Base-by-base conservation (phyloP, 2,888 invertebrate species). In the Amphipoea lucens region DNA sequence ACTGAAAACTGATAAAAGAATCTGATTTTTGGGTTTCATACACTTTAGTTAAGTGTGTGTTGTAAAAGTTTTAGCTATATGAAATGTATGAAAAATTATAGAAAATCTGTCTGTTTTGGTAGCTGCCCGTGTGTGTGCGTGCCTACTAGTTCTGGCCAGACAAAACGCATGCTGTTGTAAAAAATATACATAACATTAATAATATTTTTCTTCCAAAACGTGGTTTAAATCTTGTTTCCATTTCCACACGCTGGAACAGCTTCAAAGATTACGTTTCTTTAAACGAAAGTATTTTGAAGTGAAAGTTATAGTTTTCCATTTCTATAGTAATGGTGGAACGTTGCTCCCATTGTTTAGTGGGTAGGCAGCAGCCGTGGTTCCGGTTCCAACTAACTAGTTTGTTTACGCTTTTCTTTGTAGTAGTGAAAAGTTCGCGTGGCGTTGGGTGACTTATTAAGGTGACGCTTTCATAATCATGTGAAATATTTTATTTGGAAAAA, bases 231-330 rank as follows among this genome's bases (percentile, higher is more conserved):
- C 75, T 62, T 12, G n/a, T 62, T 67, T 54, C 14, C 42, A n/a
- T 68, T 83, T 82, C 36, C 60, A 54, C 40, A 14, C 48, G 0
- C 1, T 29, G 23, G 17, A 62, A 40, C 60, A 20, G 67, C 67
- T 54, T 54, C 40, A 62, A 36, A 67, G 72, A 68, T 60, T 65
- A 67, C 74, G 69, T 81, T 75, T 81, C 81, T 85, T 81, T 29
- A 68, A 84, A 78, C 86, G 86, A 86, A 84, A 86, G 86, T 69
- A 78, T 85, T 85, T 83, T 72, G 76, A 78, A 80, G 86, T 76
- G 89, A 88, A 88, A 88, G 88, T 89, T 74, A 6, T 51, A 71
- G 88, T 86, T 89, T 86, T 88, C 88, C 66, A 79, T 88, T 88
- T 89, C 88, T 84, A 82, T 81, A 68, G 82, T 57, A 72, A 81